A percentile compares a stretch with the other conserved stretches of the same genome.
These are phyloP conservation scores for Tetragnatha montana DNA, from an alignment of 2,888 invertebrate species.

Conservation along the genomic window DNA sequence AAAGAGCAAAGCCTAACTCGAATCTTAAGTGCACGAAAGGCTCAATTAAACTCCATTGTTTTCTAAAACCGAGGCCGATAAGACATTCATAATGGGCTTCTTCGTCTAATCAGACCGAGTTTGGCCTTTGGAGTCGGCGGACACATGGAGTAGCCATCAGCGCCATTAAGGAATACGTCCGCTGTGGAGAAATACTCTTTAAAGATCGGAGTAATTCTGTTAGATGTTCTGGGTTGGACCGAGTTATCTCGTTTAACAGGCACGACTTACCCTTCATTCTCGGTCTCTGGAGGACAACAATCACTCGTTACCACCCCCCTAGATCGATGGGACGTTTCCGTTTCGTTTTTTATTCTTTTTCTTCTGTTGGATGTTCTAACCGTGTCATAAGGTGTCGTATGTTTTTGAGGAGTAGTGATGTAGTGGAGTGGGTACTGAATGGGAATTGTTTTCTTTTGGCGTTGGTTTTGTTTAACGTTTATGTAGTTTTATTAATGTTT, in stretches of 20 bases:
- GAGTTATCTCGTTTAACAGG: conserved; percentile 62
- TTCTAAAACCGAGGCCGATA: neutral
- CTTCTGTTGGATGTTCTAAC: conserved; percentile 13
- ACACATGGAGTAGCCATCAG: conserved; percentile 26
- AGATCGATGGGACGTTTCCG: conserved; percentile 46
- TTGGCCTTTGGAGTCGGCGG: neutral
- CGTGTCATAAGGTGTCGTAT: conserved; percentile 34
- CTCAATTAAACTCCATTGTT: neutral
- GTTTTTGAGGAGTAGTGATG: conserved; percentile 26
- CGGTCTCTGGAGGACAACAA: conserved; percentile 51
- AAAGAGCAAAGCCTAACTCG: neutral
- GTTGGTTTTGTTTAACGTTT: no score
- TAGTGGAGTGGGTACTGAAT: neutral
- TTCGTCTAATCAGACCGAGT: neutral
- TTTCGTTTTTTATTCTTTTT: conserved; percentile 28
- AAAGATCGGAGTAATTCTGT: conserved; percentile 55
- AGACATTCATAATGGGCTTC: neutral
- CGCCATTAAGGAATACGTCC: conserved; percentile 53
- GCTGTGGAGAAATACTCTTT: conserved; percentile 22
- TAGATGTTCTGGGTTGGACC: conserved; percentile 44
- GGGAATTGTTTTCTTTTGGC: no score
- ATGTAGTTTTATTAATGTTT: no score
- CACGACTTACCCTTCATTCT: conserved; percentile 47
- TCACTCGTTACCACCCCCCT: conserved; percentile 21
- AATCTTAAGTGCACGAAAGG: neutral